Percentiles rank a stretch among this genome's conserved stretches.
Conservation (phyloP, 2,113 vertebrate genomes). For the Oryctolagus cuniculus region DNA sequence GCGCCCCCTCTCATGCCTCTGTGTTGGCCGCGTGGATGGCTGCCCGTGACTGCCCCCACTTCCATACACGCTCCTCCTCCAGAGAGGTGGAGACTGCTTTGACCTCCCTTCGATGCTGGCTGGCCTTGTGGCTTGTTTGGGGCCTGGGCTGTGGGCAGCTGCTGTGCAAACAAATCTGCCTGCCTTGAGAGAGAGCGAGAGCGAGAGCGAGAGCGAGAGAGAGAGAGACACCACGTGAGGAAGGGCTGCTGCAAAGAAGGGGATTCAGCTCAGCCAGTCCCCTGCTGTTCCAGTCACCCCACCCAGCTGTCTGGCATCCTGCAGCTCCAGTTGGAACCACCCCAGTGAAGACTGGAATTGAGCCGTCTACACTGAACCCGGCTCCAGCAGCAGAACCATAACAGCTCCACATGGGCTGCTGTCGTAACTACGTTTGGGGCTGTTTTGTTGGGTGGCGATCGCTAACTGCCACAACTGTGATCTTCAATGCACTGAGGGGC, state of each 20-base stretch:
- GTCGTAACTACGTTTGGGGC: background rate
- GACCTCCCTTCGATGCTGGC: background rate
- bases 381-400: background rate
- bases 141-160: background rate
- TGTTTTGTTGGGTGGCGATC: background rate
- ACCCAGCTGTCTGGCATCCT: background rate
- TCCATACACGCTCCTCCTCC: rapidly evolving
- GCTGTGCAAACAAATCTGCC: background rate
- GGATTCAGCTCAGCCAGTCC: background rate
- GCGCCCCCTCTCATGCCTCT: background rate
- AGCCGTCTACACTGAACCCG: rapidly evolving
- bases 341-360: background rate
- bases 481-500: background rate
- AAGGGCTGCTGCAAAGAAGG: background rate
- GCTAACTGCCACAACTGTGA: background rate
- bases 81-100: background rate
- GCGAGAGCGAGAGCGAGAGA: background rate
- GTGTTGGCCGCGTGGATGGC: background rate
- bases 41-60: rapidly evolving
- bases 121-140: background rate
- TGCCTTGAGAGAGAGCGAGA: background rate
- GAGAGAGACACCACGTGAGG: background rate
- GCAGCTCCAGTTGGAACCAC: background rate
- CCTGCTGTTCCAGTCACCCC: background rate
- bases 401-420: background rate